Evolutionary conservation across 2,888 invertebrate genomes (phyloP), one percentile per base, ranked within the genome.

Genomic region (Orchesellides sinensis): DNA sequence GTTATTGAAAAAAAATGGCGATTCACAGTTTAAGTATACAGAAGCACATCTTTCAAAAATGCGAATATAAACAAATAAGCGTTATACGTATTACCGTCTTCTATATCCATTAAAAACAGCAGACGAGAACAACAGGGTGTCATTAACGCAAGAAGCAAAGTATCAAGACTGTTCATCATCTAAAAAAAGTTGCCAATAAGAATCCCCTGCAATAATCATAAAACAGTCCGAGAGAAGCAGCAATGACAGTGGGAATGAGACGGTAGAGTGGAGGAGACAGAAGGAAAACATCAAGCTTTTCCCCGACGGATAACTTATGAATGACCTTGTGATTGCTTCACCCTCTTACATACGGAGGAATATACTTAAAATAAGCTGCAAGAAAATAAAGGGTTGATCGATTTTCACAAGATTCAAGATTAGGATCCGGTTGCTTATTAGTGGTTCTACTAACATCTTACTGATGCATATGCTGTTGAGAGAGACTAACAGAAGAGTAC

Each of bases 341-440:
- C 4, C n/a, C 3, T n/a, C 3, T 47, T 17, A 3, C 19, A 49
- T 49, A 21, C 21, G 49, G 6, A 49, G 8, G n/a, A 49, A 49
- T 49, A 49, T n/a, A 49, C 8, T 40, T n/a, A 40, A 40, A 40
- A 40, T 49, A 19, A 19, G 21, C 49, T 35, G 12, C 5, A 49
- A n/a, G n/a, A 56, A 56, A 56, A 59, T 59, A 54, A 54, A n/a
- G n/a, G n/a, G n/a, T n/a, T n/a, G n/a, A n/a, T n/a, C n/a, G n/a
- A 54, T 23, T 23, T 17, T 21, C 6, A 3, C 52, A 54, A 23
- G 1, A 54, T 2, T 4, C 12, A 23, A 40, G 10, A n/a, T 10
- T 10, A 63, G 40, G 40, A 63, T 63, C 63, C 40, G 63, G 40
- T 63, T 63, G 35, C 23, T 19, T 40, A 19, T 40, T 63, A 63